Evolutionary conservation across 2,113 vertebrate genomes (phyloP).

Genomic region (Todiramphus saurophagus): DNA sequence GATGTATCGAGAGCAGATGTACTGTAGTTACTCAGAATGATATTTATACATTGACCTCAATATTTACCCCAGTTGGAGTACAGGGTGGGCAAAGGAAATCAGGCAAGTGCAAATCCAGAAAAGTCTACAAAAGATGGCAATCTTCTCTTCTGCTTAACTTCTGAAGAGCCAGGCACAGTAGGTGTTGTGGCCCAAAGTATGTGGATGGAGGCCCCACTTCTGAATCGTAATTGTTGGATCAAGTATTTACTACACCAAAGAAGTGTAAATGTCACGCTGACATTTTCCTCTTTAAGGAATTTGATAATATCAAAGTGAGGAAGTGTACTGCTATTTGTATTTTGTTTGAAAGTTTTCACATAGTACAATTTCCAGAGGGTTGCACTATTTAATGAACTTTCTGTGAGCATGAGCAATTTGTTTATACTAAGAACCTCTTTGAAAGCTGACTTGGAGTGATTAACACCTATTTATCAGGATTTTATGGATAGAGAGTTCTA

Average conservation of each 20-base stretch:
- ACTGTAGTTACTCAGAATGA: neutral
- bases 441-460: neutral
- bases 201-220: neutral
- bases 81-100: neutral
- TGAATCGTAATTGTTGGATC: neutral
- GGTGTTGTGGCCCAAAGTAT: rapidly evolving
- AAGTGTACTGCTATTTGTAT: neutral
- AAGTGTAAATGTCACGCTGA: neutral
- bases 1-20: neutral
- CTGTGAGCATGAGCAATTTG: neutral
- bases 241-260: neutral
- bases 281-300: neutral
- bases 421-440: neutral
- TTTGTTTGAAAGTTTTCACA: neutral
- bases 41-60: neutral
- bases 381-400: neutral
- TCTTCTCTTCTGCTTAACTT: neutral
- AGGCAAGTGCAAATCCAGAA: neutral
- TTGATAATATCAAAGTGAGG: neutral
- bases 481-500: neutral
- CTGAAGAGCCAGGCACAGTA: neutral
- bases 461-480: neutral
- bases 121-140: neutral
- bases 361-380: neutral
- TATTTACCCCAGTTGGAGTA: neutral